phyloP scores from a whole-genome alignment of 2,113 vertebrate genomes.

The Tupaia tana region DNA sequence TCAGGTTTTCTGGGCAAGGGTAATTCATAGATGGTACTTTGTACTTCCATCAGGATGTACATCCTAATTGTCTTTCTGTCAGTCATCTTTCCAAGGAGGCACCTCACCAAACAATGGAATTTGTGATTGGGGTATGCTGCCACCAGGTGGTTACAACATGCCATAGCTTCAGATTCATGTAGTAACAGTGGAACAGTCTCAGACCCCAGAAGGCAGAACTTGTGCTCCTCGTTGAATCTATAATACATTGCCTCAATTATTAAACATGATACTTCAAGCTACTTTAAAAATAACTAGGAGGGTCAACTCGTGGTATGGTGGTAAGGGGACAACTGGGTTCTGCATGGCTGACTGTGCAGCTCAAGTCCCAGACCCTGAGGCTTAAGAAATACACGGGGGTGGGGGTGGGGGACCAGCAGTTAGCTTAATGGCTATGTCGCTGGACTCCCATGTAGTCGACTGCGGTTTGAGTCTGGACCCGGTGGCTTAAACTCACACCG shows the following conservation, averaged over 20 bases:
- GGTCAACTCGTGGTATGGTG: too few relatives aligned
- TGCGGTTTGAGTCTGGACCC: too few relatives aligned
- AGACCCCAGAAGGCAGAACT: neutral
- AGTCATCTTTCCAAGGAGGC: neutral
- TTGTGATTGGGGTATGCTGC: constrained; percentile 63
- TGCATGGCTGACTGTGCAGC: too few relatives aligned
- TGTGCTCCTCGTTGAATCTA: neutral
- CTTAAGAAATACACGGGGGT: too few relatives aligned
- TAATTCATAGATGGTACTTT: neutral
- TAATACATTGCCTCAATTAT: neutral
- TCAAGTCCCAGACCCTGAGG: too few relatives aligned
- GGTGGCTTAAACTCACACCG: too few relatives aligned
- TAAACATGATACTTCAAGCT: neutral
- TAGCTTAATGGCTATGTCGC: too few relatives aligned
- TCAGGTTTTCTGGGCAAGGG: neutral
- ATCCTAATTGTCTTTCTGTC: neutral
- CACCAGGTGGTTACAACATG: constrained; percentile 63
- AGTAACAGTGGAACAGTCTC: neutral
- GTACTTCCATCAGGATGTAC: neutral
- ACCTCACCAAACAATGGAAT: neutral
- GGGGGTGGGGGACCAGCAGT: too few relatives aligned
- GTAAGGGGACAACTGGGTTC: too few relatives aligned
- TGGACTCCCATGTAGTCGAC: too few relatives aligned
- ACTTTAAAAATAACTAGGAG: neutral
- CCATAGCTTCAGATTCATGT: neutral